Evolutionary conservation across 35 echinoderm and acorn worm species (phyloP), one percentile per base, ranked within the genome.

Genomic region (Strongylocentrotus purpuratus): DNA sequence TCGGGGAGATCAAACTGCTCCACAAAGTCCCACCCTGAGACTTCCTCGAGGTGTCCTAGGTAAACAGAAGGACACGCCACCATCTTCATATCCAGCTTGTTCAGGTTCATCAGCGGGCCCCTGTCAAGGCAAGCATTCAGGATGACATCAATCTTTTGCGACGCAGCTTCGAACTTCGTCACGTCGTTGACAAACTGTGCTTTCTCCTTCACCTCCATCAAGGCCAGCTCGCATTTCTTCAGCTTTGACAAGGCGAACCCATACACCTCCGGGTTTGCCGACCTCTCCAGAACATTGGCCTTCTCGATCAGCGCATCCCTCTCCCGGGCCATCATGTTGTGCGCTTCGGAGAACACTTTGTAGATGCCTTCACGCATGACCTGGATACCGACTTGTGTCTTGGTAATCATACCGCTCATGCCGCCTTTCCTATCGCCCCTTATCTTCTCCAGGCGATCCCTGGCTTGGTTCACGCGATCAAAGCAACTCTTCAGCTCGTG

Each of bases 1-100:
- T 93, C 46, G 15, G 91, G 91, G 13, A 93, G 48, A 58, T 89
- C 87, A 25, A 89, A 89, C 87, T 89, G 87, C 87, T 89, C 87
- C 32, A 89, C 87, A 89, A 89, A 89, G 12, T 89, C 87, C 87
- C 87, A 89, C 8, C 87, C 87, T 15, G 87, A 89, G 45, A 46
- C 87, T 46, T 89, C 87, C 87, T 89, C 87, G 2, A 89, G 20
- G 87, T 89, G 87, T 0, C 87, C 87, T 3, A 89, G 87, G 45
- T 89, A 89, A 46, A 46, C 87, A 0, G 87, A 89, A 46, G 87
- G 32, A 45, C 87, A 89, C 12, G 87, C 33, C 33, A 89, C 87
- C 32, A 89, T 45, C 13, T 89, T 89, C 87, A 89, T 89, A 4
- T 45, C 87, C 32, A 89, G 87, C 20, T 89, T 89, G 33, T 46